A percentile compares a stretch with the other conserved stretches of the same genome.
These are phyloP conservation scores for Subanguina moxae DNA, from an alignment of 1,140 invertebrate genomes.

Conservation along the genomic window DNA sequence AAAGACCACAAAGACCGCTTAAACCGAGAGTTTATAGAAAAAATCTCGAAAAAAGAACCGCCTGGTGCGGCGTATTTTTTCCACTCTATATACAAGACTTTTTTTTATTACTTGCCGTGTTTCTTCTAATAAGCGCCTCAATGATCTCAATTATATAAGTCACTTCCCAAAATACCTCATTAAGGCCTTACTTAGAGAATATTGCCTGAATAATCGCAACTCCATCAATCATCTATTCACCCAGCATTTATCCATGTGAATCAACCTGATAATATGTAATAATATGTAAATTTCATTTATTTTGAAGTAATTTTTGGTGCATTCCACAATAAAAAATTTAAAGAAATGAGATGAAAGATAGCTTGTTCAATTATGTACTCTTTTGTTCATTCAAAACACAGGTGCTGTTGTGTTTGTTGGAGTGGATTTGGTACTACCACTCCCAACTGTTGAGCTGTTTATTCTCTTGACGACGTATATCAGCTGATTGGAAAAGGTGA, in stretches of 20 bases:
- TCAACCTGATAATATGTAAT: too few relatives aligned
- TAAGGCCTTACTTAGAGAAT: not conserved
- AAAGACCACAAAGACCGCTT: constrained; percentile 12
- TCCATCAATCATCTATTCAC: not conserved
- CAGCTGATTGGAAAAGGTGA: constrained; percentile 4
- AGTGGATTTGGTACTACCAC: not conserved
- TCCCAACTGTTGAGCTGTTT: not conserved
- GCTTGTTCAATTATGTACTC: not conserved
- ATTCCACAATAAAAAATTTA: too few relatives aligned
- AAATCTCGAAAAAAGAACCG: too few relatives aligned
- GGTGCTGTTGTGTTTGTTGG: not conserved
- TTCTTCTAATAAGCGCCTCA: too few relatives aligned
- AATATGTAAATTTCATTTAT: too few relatives aligned
- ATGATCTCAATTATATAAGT: too few relatives aligned
- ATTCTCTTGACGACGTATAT: not conserved
- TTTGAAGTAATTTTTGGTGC: too few relatives aligned
- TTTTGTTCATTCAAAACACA: not conserved
- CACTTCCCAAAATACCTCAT: too few relatives aligned
- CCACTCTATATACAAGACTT: too few relatives aligned
- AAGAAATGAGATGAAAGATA: not conserved
- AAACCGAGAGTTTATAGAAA: not conserved
- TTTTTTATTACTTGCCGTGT: too few relatives aligned
- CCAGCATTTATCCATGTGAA: not conserved
- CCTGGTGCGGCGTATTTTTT: too few relatives aligned
- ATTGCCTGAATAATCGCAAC: not conserved